phyloP scores from a whole-genome alignment of 2,113 vertebrate genomes.

The Butorides virescens region DNA sequence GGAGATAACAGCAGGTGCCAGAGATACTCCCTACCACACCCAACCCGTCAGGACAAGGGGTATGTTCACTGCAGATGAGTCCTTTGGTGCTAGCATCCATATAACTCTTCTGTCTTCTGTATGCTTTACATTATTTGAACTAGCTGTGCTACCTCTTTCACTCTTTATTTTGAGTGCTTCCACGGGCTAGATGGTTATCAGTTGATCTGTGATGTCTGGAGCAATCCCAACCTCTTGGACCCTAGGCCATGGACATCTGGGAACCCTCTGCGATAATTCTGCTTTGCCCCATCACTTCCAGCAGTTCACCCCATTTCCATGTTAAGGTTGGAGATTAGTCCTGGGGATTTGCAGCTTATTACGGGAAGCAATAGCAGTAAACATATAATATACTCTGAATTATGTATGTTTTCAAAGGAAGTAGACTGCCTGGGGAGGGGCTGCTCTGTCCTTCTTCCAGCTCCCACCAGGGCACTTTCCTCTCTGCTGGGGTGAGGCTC shows the following conservation, averaged over 20 bases:
- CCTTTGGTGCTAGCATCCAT: not conserved
- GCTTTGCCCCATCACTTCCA: not conserved
- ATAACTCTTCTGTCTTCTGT: not conserved
- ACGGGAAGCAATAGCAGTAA: not conserved
- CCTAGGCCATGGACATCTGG: not conserved
- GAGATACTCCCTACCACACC: too few relatives aligned
- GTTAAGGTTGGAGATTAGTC: not conserved
- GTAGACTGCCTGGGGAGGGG: not conserved
- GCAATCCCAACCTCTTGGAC: not conserved
- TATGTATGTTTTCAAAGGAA: not conserved
- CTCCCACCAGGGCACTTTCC: not conserved
- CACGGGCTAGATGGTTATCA: not conserved
- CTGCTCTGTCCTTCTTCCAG: not conserved
- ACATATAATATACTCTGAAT: not conserved
- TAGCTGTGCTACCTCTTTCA: not conserved
- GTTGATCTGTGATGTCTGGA: not conserved
- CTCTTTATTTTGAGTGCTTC: not conserved
- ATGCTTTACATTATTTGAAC: not conserved
- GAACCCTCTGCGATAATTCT: not conserved
- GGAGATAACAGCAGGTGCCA: not conserved
- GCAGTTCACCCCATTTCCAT: not conserved
- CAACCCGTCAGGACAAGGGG: too few relatives aligned
- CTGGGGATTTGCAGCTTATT: not conserved
- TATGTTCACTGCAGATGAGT: not conserved
- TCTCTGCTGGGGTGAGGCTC: not conserved